A percentile compares a stretch with the other conserved stretches of the same genome.
Conservation (phyloP, 1,140 invertebrate genomes). For the Drosophila rufa region DNA sequence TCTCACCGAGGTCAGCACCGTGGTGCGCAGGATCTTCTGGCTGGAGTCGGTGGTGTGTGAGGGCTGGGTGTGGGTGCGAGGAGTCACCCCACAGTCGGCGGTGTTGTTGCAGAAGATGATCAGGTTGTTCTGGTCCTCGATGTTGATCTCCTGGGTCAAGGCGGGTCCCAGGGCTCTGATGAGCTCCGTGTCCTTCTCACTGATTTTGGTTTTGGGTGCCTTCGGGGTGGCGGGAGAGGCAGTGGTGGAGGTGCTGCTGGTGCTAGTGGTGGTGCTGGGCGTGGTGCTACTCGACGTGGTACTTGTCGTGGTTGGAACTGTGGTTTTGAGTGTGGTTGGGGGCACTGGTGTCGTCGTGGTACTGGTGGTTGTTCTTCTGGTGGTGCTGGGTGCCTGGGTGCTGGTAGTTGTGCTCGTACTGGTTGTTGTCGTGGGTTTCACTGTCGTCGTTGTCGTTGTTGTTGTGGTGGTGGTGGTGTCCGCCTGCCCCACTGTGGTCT, state of each 20-base stretch:
- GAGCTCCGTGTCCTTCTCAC: slow-evolving; percentile 68
- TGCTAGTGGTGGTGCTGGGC: slow-evolving; percentile 16
- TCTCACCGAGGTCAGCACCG: slow-evolving; percentile 68
- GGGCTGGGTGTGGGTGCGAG: slow-evolving; percentile 48
- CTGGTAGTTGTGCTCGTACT: slow-evolving; percentile 41
- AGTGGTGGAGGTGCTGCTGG: slow-evolving; percentile 12
- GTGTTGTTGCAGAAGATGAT: slow-evolving; percentile 80
- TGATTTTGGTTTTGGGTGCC: slow-evolving; percentile 45
- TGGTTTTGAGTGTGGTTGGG: slow-evolving; percentile 13
- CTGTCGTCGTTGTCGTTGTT: slow-evolving; percentile 30
- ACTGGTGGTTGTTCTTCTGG: slow-evolving; percentile 28
- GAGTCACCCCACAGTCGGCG: slow-evolving; percentile 53
- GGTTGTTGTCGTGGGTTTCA: slow-evolving; percentile 38
- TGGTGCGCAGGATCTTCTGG: slow-evolving; percentile 69
- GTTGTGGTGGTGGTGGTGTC: slow-evolving; percentile 52
- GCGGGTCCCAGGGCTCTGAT: slow-evolving; percentile 67
- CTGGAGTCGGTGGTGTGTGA: slow-evolving; percentile 64
- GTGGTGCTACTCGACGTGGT: slow-evolving; percentile 18
- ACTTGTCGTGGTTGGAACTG: slow-evolving; percentile 7
- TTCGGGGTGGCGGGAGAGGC: slow-evolving; percentile 11
- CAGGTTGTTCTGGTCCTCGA: slow-evolving; percentile 76
- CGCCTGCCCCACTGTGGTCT: slow-evolving; percentile 61
- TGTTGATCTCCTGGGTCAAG: slow-evolving; percentile 72
- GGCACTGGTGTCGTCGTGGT: slow-evolving; percentile 14
- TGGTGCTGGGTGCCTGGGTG: slow-evolving; percentile 20